Evolutionary conservation across 2,888 invertebrate genomes (phyloP).

Genomic region (Tenthredo livida): DNA sequence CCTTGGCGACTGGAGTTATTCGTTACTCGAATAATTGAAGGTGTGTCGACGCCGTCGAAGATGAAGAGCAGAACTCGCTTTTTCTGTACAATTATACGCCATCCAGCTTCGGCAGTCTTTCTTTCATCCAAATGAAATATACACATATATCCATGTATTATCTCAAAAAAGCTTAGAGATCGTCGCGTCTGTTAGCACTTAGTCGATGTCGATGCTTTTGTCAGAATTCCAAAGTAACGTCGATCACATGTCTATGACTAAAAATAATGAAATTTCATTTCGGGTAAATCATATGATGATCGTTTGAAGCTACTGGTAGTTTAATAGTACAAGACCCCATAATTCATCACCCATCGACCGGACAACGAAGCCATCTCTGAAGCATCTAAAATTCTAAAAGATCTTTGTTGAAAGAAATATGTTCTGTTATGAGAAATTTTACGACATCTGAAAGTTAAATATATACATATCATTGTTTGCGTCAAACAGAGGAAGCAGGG

Average conservation of each 20-base stretch:
- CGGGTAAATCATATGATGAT: background rate
- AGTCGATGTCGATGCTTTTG: slow-evolving; percentile 13
- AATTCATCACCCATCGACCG: background rate
- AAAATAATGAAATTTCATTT: background rate
- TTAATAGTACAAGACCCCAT: background rate
- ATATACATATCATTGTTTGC: background rate
- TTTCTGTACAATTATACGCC: slow-evolving; percentile 16
- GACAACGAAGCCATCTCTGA: background rate
- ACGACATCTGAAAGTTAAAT: background rate
- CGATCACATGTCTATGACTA: slow-evolving; percentile 19
- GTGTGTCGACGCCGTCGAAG: background rate
- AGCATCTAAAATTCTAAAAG: background rate
- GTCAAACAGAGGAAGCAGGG: background rate
- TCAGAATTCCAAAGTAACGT: background rate
- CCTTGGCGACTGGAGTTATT: background rate
- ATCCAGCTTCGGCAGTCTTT: background rate
- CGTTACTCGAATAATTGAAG: slow-evolving; percentile 1
- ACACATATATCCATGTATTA: background rate
- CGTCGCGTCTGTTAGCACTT: background rate
- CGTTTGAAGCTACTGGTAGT: background rate
- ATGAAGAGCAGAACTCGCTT: slow-evolving; percentile 19
- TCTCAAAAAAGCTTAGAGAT: background rate
- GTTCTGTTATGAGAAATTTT: background rate
- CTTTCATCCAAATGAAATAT: background rate
- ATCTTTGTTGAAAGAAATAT: slow-evolving; percentile 15